These are phyloP conservation scores for Oryzias celebensis DNA, from an alignment of 2,113 vertebrate species.

Conservation along the genomic window DNA sequence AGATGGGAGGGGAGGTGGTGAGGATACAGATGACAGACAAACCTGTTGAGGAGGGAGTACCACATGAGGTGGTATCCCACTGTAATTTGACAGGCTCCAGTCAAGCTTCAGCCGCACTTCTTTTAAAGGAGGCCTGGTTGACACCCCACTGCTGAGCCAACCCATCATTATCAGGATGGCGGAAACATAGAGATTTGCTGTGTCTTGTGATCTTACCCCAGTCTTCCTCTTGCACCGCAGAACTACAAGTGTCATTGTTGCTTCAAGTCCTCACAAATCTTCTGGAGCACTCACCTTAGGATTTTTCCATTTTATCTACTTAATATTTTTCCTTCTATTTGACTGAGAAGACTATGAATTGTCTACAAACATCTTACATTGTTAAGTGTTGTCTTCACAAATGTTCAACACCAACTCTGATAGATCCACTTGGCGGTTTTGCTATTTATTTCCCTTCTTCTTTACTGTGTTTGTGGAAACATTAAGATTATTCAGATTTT, in stretches of 20 bases:
- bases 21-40: slow-evolving; percentile 20
- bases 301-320: no score
- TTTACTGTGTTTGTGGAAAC: no score
- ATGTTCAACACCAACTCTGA: no score
- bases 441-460: no score
- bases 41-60: slow-evolving; percentile 32
- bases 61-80: slow-evolving; percentile 45
- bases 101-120: slow-evolving; percentile 36
- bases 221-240: not conserved
- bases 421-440: no score
- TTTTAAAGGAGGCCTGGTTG: slow-evolving; percentile 51
- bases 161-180: slow-evolving; percentile 58
- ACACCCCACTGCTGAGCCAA: slow-evolving; percentile 47
- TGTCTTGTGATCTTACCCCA: slow-evolving; percentile 8
- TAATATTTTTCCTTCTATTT: no score
- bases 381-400: no score
- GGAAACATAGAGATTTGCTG: slow-evolving; percentile 17
- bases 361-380: no score
- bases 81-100: slow-evolving; percentile 63
- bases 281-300: no score
- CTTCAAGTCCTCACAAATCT: no score
- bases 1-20: slow-evolving; percentile 6
- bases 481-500: no score
- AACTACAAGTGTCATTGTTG: not conserved
- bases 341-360: no score